Conservation (phyloP, 2,797 vertebrate genomes). For the Setipinna tenuifilis region DNA sequence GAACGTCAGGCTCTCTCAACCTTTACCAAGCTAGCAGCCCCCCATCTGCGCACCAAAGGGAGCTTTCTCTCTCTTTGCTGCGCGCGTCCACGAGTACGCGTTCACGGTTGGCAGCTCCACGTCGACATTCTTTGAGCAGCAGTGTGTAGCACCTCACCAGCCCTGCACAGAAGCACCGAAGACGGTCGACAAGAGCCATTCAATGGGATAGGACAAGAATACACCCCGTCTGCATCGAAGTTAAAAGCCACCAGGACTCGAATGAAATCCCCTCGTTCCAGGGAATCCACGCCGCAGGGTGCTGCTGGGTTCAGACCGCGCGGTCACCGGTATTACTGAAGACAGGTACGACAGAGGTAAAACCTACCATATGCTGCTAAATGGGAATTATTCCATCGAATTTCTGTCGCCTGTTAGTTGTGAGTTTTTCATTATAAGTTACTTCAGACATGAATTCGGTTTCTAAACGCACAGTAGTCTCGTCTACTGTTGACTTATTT, state of each 20-base stretch:
- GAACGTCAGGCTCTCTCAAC: constrained; percentile 15
- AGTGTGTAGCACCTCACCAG: constrained; percentile 22
- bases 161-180: constrained; percentile 7
- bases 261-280: not conserved
- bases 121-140: constrained; percentile 78
- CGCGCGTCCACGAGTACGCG: constrained; percentile 62
- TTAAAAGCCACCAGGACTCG: not conserved
- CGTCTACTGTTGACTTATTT: not conserved
- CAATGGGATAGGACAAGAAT: not conserved
- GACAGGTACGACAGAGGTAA: constrained; percentile 13
- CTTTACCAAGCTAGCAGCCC: constrained; percentile 1
- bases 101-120: constrained; percentile 88
- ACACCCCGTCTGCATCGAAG: not conserved
- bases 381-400: not conserved
- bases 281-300: not conserved
- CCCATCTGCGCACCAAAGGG: constrained; percentile 12
- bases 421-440: not conserved
- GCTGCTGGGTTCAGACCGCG: not conserved
- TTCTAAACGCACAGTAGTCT: not conserved
- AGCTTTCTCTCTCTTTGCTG: constrained; percentile 26
- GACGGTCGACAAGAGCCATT: constrained; percentile 12
- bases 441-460: not conserved
- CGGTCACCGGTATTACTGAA: constrained; percentile 18
- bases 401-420: not conserved
- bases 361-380: constrained; percentile 20